Evolutionary conservation across 2,888 invertebrate species (phyloP).

Genomic region (Zelleria hepariella): DNA sequence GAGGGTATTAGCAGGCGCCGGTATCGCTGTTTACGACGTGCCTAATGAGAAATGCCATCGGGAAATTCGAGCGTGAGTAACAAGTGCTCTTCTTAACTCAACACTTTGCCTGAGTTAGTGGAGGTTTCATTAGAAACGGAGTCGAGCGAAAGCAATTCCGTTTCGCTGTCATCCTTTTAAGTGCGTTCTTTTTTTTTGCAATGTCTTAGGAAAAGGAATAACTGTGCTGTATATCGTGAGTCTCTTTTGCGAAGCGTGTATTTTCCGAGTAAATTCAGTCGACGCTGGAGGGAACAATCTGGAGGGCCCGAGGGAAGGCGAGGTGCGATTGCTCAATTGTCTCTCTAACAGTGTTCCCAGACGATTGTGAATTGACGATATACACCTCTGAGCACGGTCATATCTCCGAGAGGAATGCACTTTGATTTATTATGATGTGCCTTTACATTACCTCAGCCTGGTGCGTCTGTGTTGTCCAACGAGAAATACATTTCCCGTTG

Average conservation of each 20-base stretch:
- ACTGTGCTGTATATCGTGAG: background rate
- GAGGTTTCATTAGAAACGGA: slow-evolving; percentile 23
- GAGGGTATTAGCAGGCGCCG: slow-evolving; percentile 56
- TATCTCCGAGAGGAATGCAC: slow-evolving; percentile 24
- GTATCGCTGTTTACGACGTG: slow-evolving; percentile 56
- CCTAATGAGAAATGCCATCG: slow-evolving; percentile 57
- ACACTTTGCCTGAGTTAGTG: slow-evolving; percentile 16
- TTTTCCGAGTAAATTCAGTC: background rate
- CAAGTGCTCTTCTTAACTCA: slow-evolving; percentile 32
- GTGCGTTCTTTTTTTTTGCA: slow-evolving; percentile 11
- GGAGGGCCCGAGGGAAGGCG: slow-evolving; percentile 28
- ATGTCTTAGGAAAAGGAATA: too few relatives aligned
- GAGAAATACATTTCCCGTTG: background rate
- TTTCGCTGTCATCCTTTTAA: slow-evolving; percentile 16
- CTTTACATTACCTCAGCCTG: background rate
- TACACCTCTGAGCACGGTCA: slow-evolving; percentile 19
- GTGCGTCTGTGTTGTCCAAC: background rate
- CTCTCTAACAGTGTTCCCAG: slow-evolving; percentile 24
- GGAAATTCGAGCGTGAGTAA: slow-evolving; percentile 45
- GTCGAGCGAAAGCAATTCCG: slow-evolving; percentile 25
- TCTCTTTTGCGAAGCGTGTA: background rate
- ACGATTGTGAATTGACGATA: slow-evolving; percentile 12
- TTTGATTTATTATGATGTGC: slow-evolving; percentile 6
- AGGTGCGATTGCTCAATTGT: slow-evolving; percentile 48
- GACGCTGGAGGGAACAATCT: slow-evolving; percentile 34